Base-by-base conservation (phyloP, 1,140 invertebrate species). In the Hylyphantes graminicola region DNA sequence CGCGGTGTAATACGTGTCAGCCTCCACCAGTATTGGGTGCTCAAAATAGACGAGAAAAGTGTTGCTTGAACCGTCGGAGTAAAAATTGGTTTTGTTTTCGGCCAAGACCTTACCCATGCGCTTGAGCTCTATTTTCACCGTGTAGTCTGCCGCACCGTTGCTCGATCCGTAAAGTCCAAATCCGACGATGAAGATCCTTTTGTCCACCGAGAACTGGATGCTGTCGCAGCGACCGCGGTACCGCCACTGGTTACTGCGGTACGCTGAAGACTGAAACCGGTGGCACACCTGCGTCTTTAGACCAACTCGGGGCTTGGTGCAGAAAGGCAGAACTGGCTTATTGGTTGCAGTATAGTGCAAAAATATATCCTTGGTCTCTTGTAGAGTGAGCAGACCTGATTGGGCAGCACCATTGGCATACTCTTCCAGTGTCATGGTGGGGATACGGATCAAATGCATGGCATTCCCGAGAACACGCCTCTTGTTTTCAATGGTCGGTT, bases 191-290 rank as follows among this genome's bases (percentile, higher is more conserved):
- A 97, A 97, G 88, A 97, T 96, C 86, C 96, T 92, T 85, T 94
- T 94, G 89, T 97, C 96, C 7, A 97, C 96, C 87, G 94, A 95
- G 89, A 97, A 97, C 88, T 97, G 96, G 88, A 97, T 97, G 54
- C 94, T 96, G 88, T 97, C 96, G 88, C 96, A 97, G 65, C 96
- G 92, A 13, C 96, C 96, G 87, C 96, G 92, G 88, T 97, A 97
- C 55, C 96, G 72, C 96, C 96, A 97, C 88, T 98, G 97, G 89
- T 98, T 98, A 88, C 95, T 96, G 86, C 97, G 93, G 89, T 98
- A 98, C 6, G 97, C 97, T 88, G 96, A 97, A 0, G 96, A 98
- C 89, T 97, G 96, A 89, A 98, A 98, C 89, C 97, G 92, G 89
- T 97, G 96, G 88, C 96, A 97, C 13, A 96, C 94, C 92, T 96